A percentile compares a stretch with the other conserved stretches of the same genome.
Conservation (phyloP, 2,797 vertebrate genomes). For the Liasis olivaceus region DNA sequence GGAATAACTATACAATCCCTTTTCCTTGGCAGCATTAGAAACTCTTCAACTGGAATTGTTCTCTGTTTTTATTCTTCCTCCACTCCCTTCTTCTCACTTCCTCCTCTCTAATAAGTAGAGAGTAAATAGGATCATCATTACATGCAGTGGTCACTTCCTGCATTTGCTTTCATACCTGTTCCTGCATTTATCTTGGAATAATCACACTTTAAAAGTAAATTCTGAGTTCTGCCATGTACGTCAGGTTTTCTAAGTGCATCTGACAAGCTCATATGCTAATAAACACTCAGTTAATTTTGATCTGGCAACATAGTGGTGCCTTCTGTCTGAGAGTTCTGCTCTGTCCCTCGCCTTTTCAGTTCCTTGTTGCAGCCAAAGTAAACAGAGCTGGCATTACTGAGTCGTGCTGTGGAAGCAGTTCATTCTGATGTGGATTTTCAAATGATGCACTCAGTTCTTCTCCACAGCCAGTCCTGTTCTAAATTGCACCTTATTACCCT, state of each 20-base stretch:
- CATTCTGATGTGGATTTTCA: not conserved
- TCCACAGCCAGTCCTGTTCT: not conserved
- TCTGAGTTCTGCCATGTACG: not conserved
- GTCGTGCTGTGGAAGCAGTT: not conserved
- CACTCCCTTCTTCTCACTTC: not conserved
- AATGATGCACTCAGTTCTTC: not conserved
- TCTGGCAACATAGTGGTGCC: slow-evolving; percentile 52
- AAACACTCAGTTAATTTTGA: slow-evolving; percentile 54
- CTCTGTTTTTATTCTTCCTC: not conserved
- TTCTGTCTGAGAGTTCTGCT: slow-evolving; percentile 53
- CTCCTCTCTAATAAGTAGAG: not conserved
- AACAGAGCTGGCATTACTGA: slow-evolving; percentile 24
- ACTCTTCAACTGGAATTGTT: not conserved
- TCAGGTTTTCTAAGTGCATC: slow-evolving; percentile 12
- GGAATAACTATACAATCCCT: not conserved
- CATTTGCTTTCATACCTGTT: not conserved
- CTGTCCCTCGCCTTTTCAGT: slow-evolving; percentile 41
- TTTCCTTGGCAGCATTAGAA: not conserved
- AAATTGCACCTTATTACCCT: not conserved
- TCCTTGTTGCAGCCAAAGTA: slow-evolving; percentile 27
- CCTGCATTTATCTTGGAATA: not conserved
- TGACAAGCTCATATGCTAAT: slow-evolving; percentile 35
- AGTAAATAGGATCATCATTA: not conserved
- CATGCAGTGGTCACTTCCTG: not conserved
- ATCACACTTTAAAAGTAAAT: not conserved